Evolutionary conservation across 1,140 invertebrate genomes (phyloP), one percentile per base, ranked within the genome.

Genomic region (Papilio dardanus): DNA sequence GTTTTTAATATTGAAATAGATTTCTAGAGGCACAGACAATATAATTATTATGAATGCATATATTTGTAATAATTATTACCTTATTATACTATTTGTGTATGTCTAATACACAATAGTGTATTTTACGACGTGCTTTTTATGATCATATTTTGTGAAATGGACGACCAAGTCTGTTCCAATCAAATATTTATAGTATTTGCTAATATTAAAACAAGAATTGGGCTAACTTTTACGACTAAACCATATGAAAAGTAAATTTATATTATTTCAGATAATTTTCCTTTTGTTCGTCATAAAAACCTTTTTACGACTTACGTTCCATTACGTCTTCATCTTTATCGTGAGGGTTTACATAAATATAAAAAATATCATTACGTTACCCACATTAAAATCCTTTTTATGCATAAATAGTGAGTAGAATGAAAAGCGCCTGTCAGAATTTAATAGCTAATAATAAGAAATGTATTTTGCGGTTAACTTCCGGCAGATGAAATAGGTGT

Each of bases 281-380:
- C 54, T 58, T 58, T 58, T 58, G 54, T 58, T 58, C 21, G 54
- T 24, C 24, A 58, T 58, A 58, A 58, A 50, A 58, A 16, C 54
- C 21, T 58, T 28, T 58, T 58, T 58, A 58, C 54, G 21, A 12
- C 54, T 58, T 58, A 58, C 54, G 54, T 58, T 58, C 54, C 54
- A 58, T 58, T 58, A 58, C 54, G 54, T 58, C 21, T 58, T 58
- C 54, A 24, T 58, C 54, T 28, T 58, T 58, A 58, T 58, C 54
- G 21, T 28, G 12, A 30, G 54, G 54, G 54, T 58, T 58, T 58
- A 28, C 21, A 30, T 58, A 30, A 58, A 58, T 28, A 58, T 58
- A 58, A 58, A 58, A 58, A 58, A 58, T 58, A 58, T 14, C 24
- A 28, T 58, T 58, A 14, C 54, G 10, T 14, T 58, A 21, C 54